These are phyloP conservation scores for Tinea pellionella DNA, from an alignment of 2,888 invertebrate species.

Conservation along the genomic window DNA sequence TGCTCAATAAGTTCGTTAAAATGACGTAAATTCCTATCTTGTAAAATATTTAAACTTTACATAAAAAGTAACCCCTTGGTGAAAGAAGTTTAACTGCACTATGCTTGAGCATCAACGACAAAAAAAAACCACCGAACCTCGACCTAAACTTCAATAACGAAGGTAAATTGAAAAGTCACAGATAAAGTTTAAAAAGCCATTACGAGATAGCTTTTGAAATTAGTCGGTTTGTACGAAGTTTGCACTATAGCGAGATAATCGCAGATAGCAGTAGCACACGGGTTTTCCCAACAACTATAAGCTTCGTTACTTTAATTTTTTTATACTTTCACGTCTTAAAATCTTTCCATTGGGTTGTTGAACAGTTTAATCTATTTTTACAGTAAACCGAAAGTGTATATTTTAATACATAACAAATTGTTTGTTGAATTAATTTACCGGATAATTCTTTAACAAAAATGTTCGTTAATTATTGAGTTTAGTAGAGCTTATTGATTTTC, in stretches of 20 bases:
- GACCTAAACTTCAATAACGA: not conserved
- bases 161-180: not conserved
- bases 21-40: too few species aligned
- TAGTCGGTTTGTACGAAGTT: not conserved
- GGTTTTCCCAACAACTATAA: constrained; percentile 5
- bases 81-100: not conserved
- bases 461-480: too few species aligned
- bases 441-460: too few species aligned
- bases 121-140: constrained; percentile 3
- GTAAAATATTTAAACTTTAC: too few species aligned
- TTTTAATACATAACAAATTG: too few species aligned
- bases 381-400: not conserved
- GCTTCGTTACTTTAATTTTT: not conserved
- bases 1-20: too few species aligned
- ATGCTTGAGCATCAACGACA: not conserved
- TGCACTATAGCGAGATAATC: constrained; percentile 1
- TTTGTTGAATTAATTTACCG: too few species aligned
- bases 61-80: not conserved
- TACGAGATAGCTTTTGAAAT: not conserved
- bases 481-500: too few species aligned
- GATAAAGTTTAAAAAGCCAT: not conserved
- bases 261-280: constrained; percentile 2
- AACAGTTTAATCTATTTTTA: constrained; percentile 1
- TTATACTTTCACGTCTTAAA: constrained; percentile 2
- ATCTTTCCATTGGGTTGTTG: not conserved